A percentile compares a stretch with the other conserved stretches of the same genome.
These are phyloP conservation scores for Apotomis turbidana DNA, from an alignment of 2,888 invertebrate species.

Conservation along the genomic window DNA sequence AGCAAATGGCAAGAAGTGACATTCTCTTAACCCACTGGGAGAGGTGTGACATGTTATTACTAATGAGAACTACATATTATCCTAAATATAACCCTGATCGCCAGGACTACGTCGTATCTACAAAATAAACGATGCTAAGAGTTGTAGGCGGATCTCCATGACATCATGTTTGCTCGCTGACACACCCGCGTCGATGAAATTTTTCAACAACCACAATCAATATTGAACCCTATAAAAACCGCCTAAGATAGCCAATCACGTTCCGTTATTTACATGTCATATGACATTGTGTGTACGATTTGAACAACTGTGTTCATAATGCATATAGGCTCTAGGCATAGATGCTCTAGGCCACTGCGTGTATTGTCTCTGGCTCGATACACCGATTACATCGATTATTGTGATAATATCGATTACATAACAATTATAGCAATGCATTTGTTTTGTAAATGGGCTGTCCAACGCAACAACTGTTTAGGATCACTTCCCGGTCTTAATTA, in stretches of 20 bases:
- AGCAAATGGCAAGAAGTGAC: too few species aligned
- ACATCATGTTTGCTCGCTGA: slow-evolving; percentile 59
- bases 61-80: too few species aligned
- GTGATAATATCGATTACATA: slow-evolving; percentile 7
- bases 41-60: too few species aligned
- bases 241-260: background rate
- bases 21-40: too few species aligned
- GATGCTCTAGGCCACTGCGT: slow-evolving; percentile 20
- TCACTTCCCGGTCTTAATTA: too few species aligned
- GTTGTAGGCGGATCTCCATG: slow-evolving; percentile 63
- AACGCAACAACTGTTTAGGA: background rate
- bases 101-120: slow-evolving; percentile 24
- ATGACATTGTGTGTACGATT: background rate
- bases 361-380: slow-evolving; percentile 17
- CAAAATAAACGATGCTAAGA: slow-evolving; percentile 42
- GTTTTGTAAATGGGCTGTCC: slow-evolving; percentile 1
- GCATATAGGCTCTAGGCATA: slow-evolving; percentile 25
- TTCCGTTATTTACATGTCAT: background rate
- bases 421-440: background rate
- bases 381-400: background rate
- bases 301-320: slow-evolving; percentile 31
- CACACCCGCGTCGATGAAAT: slow-evolving; percentile 23
- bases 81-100: slow-evolving; percentile 12
- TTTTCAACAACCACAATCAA: background rate
- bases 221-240: slow-evolving; percentile 1